Base-by-base conservation (phyloP, 1,140 invertebrate genomes). In the Trissolcus basalis region DNA sequence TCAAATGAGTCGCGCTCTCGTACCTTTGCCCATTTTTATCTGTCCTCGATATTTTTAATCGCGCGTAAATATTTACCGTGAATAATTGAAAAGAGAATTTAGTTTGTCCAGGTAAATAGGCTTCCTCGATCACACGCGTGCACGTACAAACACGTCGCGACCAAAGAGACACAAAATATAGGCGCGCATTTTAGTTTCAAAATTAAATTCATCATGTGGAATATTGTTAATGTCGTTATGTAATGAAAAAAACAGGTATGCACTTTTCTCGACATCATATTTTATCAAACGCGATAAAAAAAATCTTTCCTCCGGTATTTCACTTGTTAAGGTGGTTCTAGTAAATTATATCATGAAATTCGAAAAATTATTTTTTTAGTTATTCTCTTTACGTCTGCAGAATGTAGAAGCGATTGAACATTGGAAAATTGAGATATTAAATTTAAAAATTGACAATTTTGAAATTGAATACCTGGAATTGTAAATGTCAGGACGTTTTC, bases 41-140 rank as follows among this genome's bases (percentile, higher is more conserved):
- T 3, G 19, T 27, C 2, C 15, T 50, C 10, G 13, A 49, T 27
- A 32, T 43, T 27, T 35, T 16, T 27, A 13, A 13, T 41, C 10
- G n/a, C 36, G 7, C 35, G 12, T 36, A 45, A 63, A 47, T 63
- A 61, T 53, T 63, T 63, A 45, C 50, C 45, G 15, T 7, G 15
- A 16, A 45, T 68, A 33, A 58, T 58, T 48, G 39, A 9, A 58
- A 47, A 50, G n/a, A 59, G 33, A 54, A 53, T 50, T 69, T 53
- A 36, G 13, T 45, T 67, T 53, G 47, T 58, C 53, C 59, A 49
- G 44, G 51, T 14, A 58, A 55, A 58, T 13, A 71, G 59, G 45
- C 68, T 39, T 58, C 32, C 47, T 27, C 47, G 53, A 35, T 14
- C 39, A 13, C 50, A 39, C 35, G 39, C 12, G 45, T 50, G 68